Percentiles rank a stretch among this genome's conserved stretches.
Conservation (phyloP, 1,140 invertebrate species). For the Calliphora vicina region DNA sequence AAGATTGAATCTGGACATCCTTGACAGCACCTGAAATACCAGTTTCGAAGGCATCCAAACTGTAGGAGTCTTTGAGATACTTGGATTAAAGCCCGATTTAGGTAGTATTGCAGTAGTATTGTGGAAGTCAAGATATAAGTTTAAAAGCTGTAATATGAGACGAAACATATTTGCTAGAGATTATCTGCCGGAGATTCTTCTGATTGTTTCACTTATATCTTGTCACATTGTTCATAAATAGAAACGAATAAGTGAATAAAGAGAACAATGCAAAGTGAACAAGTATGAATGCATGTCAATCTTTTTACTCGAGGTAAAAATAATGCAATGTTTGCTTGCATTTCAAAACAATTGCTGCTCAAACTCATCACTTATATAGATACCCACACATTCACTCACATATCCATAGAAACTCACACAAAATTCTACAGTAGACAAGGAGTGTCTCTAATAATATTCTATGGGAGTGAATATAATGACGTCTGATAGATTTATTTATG, state of each 20-base stretch:
- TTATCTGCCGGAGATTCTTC: neutral
- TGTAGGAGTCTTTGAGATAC: no score
- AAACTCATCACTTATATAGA: neutral
- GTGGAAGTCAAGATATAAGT: no score
- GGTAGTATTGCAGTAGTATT: no score
- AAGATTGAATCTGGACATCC: no score
- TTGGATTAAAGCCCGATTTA: no score
- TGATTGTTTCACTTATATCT: neutral
- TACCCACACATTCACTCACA: neutral
- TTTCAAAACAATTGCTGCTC: neutral
- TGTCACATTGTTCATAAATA: neutral
- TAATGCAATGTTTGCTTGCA: neutral
- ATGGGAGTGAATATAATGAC: constrained; percentile 29
- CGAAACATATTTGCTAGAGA: no score
- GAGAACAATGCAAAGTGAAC: neutral
- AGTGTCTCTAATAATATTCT: constrained; percentile 23
- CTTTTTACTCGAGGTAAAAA: neutral
- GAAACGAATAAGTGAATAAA: neutral
- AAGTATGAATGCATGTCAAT: neutral
- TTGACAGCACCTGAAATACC: no score
- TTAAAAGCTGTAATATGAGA: no score
- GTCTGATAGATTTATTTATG: constrained; percentile 17
- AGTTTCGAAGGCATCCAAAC: no score
- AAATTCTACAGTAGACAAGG: constrained; percentile 13
- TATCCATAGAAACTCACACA: no score